Evolutionary conservation across 2,797 vertebrate species (phyloP), one percentile per base, ranked within the genome.

Genomic region (Rhinophrynus dorsalis): DNA sequence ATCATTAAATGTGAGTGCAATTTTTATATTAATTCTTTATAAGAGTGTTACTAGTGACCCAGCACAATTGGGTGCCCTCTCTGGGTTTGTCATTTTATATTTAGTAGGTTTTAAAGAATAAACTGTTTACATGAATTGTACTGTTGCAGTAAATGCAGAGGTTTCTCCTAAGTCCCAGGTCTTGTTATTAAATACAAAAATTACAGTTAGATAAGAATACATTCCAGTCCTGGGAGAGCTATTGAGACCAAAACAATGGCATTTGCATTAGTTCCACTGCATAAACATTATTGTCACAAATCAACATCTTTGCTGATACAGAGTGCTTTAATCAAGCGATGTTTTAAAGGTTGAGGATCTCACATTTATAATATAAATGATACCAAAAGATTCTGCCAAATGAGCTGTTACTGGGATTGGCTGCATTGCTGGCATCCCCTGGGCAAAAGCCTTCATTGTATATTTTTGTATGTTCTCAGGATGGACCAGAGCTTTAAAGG

Each of bases 241-340:
- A 1, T 45, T 65, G 61, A 73, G 61, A 59, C 13, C 3, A 45
- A 52, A 40, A 60, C 38, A 60, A 60, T 40, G 57, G 23, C 35
- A 73, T 66, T 73, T 59, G 62, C 62, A 59, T 73, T 67, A 26
- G 17, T 55, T 59, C 24, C 27, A 52, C 37, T 60, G 55, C 54
- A 66, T 73, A 62, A 73, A 60, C 55, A 73, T 73, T 73, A 73
- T 65, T 73, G 70, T 55, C 63, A 60, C 62, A 73, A 72, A 66
- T 72, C 61, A 72, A 73, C 62, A 54, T 67, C 33, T 73, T 67
- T 73, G 62, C 70, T 73, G 70, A 73, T 67, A 66, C 70, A 60
- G 70, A 35, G 18, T 21, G 18, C 70, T 59, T 59, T 66, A 20
- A 59, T 51, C 54, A 58, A 17, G 58, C 48, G 18, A 9, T n/a